A percentile compares a stretch with the other conserved stretches of the same genome.
Conservation (phyloP, 2,797 vertebrate species). For the Cynodonichthys magdalenae region DNA sequence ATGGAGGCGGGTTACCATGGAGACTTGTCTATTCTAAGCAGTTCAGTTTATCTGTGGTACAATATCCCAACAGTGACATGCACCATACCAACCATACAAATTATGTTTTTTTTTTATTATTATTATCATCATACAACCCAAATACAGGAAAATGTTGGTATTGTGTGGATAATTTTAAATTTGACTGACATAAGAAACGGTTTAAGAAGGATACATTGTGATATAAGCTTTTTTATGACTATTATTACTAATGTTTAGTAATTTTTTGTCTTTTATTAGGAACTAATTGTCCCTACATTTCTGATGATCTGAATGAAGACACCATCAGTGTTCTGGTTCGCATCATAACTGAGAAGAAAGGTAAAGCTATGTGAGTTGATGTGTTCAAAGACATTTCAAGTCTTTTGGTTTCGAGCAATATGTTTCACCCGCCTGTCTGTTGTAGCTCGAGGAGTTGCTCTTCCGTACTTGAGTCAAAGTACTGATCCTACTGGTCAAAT, state of each 20-base stretch:
- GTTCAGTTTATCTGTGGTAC: conserved; percentile 51
- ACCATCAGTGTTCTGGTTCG: conserved; percentile 94
- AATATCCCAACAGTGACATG: conserved; percentile 33
- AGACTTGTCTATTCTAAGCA: conserved; percentile 63
- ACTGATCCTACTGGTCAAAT: too few species aligned
- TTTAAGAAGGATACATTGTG: not conserved
- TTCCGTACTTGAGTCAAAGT: too few species aligned
- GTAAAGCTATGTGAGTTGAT: conserved; percentile 59
- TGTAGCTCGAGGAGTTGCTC: too few species aligned
- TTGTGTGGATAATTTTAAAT: too few species aligned
- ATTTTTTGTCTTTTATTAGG: conserved; percentile 49
- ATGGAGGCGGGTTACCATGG: conserved; percentile 64
- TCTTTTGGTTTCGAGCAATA: conserved; percentile 19
- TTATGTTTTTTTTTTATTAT: too few species aligned
- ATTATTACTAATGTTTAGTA: not conserved
- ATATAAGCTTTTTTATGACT: not conserved
- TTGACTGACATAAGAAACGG: too few species aligned
- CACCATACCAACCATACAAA: conserved; percentile 12
- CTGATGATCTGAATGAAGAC: conserved; percentile 92
- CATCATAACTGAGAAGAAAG: conserved; percentile 96
- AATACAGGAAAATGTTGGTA: too few species aligned
- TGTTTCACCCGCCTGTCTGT: too few species aligned
- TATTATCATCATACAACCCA: too few species aligned
- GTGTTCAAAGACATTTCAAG: conserved; percentile 12
- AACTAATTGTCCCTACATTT: conserved; percentile 77